Conservation (phyloP, 2,888 invertebrate genomes). For the Molanna angustata region DNA sequence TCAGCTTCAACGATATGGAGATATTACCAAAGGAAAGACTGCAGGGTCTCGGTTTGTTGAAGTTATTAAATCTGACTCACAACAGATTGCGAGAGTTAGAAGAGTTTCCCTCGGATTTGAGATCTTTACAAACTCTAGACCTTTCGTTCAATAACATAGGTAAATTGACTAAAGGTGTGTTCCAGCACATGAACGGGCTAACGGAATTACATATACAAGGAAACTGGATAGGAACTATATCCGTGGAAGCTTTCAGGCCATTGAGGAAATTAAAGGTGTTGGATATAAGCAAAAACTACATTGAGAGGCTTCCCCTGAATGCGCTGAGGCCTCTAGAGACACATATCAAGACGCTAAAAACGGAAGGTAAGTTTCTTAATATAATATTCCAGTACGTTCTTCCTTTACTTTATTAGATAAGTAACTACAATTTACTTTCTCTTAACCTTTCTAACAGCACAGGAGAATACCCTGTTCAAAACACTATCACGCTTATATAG, state of each 20-base stretch:
- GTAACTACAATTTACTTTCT: too few species aligned
- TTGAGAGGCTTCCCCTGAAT: slow-evolving; percentile 75
- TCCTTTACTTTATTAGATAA: too few species aligned
- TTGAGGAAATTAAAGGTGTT: slow-evolving; percentile 72
- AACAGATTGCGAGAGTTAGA: slow-evolving; percentile 79
- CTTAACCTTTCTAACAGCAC: too few species aligned
- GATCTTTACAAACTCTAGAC: slow-evolving; percentile 74
- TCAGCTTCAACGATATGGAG: slow-evolving; percentile 80
- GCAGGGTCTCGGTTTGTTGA: slow-evolving; percentile 70
- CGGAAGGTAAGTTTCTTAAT: slow-evolving; percentile 67
- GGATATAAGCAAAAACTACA: slow-evolving; percentile 80
- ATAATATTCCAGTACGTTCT: too few species aligned
- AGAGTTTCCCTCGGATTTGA: slow-evolving; percentile 76
- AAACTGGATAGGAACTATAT: slow-evolving; percentile 77
- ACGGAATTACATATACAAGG: slow-evolving; percentile 76
- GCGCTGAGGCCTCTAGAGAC: slow-evolving; percentile 78
- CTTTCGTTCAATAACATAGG: slow-evolving; percentile 81
- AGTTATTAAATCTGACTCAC: slow-evolving; percentile 77
- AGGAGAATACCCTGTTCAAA: too few species aligned
- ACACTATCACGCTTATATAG: too few species aligned
- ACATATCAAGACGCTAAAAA: slow-evolving; percentile 71
- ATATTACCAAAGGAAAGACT: slow-evolving; percentile 80
- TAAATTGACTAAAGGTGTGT: slow-evolving; percentile 71
- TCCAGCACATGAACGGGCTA: slow-evolving; percentile 72
- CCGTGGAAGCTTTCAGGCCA: slow-evolving; percentile 73